Base-by-base conservation (phyloP, 2,888 invertebrate species). In the Heteropelma amictum region DNA sequence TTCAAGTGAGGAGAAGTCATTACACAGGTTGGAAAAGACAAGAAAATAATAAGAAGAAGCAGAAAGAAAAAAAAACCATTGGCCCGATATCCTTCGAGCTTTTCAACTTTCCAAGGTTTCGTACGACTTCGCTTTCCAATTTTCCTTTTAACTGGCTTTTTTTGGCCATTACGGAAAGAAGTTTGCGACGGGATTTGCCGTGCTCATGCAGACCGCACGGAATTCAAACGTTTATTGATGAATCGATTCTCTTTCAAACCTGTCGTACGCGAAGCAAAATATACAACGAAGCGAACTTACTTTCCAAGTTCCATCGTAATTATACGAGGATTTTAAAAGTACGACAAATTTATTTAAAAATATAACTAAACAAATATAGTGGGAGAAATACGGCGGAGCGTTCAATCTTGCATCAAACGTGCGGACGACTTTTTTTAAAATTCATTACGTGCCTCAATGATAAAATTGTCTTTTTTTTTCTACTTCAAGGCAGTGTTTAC, bases 101-200 rank as follows among this genome's bases (percentile, higher is more conserved):
- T 42, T 26, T 19, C 33, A 65, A 65, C 53, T 65, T 53, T 54
- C 30, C 40, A 65, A 51, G 35, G n/a, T 51, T 38, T 30, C 42
- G 19, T 21, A 21, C 53, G 53, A 42, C 53, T 65, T 53, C 21
- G 30, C 51, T 42, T 42, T 51, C 28, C 14, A 26, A 10, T 17
- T 63, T 63, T 42, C 2, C 33, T 17, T 8, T 6, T 28, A n/a
- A 14, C 5, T 19, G 45, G 21, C 45, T 45, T 45, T 4, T 45
- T 19, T 17, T 21, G 10, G 6, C 45, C 3, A 45, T 10, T 10
- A 45, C 10, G 21, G 6, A 5, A 10, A 14, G 10, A 8, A n/a
- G 3, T 3, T n/a, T 8, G 35, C 6, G 35, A n/a, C 1, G 1
- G 10, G 10, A 30, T 10, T 30, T 8, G 2, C 6, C 6, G 10